These are phyloP conservation scores for Acrobasis consociella DNA, from an alignment of 2,888 invertebrate species.

Conservation along the genomic window DNA sequence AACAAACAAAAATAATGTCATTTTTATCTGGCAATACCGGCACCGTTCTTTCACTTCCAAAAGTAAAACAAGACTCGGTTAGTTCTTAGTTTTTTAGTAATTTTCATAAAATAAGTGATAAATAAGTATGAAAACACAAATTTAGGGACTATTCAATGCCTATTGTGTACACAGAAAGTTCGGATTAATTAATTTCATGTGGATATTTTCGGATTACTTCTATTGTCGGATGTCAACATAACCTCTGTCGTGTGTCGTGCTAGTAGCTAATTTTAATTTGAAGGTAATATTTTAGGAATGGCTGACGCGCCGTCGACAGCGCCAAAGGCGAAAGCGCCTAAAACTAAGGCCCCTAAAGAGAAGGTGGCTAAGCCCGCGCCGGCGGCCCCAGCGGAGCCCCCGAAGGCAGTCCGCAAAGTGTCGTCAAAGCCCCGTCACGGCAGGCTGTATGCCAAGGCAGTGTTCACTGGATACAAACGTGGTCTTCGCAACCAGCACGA, in stretches of 20 bases:
- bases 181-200: conserved; percentile 46
- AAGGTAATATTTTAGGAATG: conserved; percentile 79
- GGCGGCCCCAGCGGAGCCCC: conserved; percentile 78
- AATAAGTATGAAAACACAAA: conserved; percentile 35
- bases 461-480: conserved; percentile 97
- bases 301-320: conserved; percentile 82
- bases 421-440: conserved; percentile 86
- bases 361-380: conserved; percentile 81
- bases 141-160: conserved; percentile 28
- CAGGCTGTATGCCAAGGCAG: conserved; percentile 97
- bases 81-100: conserved; percentile 50
- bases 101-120: conserved; percentile 24
- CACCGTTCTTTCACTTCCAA: conserved; percentile 67
- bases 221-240: conserved; percentile 71
- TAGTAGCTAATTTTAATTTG: conserved; percentile 35
- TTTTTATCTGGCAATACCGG: conserved; percentile 51
- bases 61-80: conserved; percentile 68
- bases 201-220: conserved; percentile 63
- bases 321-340: conserved; percentile 80
- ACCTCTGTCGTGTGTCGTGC: conserved; percentile 52
- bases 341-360: conserved; percentile 82
- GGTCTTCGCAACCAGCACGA: conserved; percentile 99
- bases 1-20: background rate
- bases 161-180: conserved; percentile 32
- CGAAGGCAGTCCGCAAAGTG: conserved; percentile 76